Evolutionary conservation across 1,140 invertebrate species (phyloP).

Genomic region (Brachionus koreanus): DNA sequence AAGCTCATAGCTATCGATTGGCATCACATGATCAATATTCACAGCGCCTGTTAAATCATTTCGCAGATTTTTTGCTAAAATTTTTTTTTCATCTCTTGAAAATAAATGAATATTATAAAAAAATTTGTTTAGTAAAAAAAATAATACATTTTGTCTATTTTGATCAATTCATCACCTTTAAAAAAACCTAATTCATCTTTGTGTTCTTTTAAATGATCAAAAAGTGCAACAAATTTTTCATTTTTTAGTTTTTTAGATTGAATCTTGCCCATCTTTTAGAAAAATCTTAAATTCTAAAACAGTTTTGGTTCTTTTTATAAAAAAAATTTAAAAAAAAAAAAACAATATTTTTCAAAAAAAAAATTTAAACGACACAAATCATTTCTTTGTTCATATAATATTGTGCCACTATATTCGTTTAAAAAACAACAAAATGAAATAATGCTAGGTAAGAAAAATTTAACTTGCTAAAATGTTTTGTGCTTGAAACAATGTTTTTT

Average conservation of each 20-base stretch:
- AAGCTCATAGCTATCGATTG: not conserved
- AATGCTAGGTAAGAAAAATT: not conserved
- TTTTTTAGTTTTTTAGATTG: not conserved
- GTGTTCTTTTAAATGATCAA: not conserved
- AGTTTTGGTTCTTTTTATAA: not conserved
- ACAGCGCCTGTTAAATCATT: not conserved
- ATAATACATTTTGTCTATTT: not conserved
- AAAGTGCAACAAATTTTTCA: not conserved
- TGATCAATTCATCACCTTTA: not conserved
- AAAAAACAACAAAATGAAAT: not conserved
- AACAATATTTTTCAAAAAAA: not conserved
- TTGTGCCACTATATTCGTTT: not conserved
- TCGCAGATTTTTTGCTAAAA: not conserved
- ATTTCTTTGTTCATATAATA: not conserved
- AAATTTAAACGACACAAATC: not conserved
- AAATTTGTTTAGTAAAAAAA: not conserved
- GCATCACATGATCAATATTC: not conserved
- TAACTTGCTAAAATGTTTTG: not conserved
- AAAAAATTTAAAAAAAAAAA: not conserved
- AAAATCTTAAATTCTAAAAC: not conserved
- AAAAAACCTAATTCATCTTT: constrained; percentile 4
- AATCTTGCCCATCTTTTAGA: constrained; percentile 6
- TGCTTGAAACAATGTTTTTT: not conserved
- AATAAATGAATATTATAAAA: not conserved
- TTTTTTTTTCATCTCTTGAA: not conserved